A percentile compares a stretch with the other conserved stretches of the same genome.
Conservation (phyloP, 2,888 invertebrate species). For the Harpalus rubripes region DNA sequence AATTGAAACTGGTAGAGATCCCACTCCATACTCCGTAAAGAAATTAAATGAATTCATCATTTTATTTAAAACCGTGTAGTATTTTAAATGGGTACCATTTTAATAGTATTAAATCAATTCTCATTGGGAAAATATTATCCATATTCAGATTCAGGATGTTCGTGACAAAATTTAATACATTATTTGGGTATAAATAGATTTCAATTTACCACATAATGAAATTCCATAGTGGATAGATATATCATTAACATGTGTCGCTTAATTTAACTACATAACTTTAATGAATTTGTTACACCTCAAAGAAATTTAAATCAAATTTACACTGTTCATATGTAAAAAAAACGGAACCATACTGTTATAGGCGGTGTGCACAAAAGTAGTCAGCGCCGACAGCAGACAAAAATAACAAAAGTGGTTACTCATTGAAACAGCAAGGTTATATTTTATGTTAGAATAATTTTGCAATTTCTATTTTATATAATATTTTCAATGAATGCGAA, state of each 20-base stretch:
- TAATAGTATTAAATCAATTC: background rate
- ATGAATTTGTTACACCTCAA: background rate
- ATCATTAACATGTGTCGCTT: slow-evolving; percentile 28
- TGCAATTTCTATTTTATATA: too few relatives aligned
- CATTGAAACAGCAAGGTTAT: too few relatives aligned
- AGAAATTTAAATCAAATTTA: background rate
- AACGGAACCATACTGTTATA: background rate
- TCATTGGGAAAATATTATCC: background rate
- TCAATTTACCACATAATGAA: slow-evolving; percentile 44
- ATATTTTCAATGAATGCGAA: too few relatives aligned
- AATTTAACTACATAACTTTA: background rate
- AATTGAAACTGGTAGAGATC: too few relatives aligned
- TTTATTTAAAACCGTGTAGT: background rate
- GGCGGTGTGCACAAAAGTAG: too few relatives aligned
- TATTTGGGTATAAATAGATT: slow-evolving; percentile 37
- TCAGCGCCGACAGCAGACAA: too few relatives aligned
- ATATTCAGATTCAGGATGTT: slow-evolving; percentile 27
- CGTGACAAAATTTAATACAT: slow-evolving; percentile 46
- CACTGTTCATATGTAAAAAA: background rate
- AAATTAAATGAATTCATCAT: background rate
- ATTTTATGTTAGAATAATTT: too few relatives aligned
- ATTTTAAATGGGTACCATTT: background rate
- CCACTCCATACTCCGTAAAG: too few relatives aligned
- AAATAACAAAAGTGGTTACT: too few relatives aligned
- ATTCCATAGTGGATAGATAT: slow-evolving; percentile 29